These are phyloP conservation scores for Ericerus pela DNA, from an alignment of 1,140 invertebrate genomes.

Conservation along the genomic window DNA sequence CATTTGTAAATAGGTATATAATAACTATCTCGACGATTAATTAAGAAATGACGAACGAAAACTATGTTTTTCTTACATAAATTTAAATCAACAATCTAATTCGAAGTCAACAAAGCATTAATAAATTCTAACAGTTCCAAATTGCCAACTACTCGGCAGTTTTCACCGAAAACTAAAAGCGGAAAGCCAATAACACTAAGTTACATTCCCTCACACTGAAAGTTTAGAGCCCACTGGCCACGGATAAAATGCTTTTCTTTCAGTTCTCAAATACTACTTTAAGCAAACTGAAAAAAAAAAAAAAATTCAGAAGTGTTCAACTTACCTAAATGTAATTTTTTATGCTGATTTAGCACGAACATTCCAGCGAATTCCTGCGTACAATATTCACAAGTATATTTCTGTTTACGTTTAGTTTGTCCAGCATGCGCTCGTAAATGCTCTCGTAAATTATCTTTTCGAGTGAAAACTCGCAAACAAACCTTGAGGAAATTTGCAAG, in stretches of 20 bases:
- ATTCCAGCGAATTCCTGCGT: slow-evolving; percentile 51
- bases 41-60: not conserved
- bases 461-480: slow-evolving; percentile 51
- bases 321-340: slow-evolving; percentile 49
- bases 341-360: slow-evolving; percentile 48
- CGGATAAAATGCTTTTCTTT: too few species aligned
- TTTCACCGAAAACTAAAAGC: too few species aligned
- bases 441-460: slow-evolving; percentile 60
- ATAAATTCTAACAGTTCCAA: too few species aligned
- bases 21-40: not conserved
- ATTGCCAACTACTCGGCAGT: too few species aligned
- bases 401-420: slow-evolving; percentile 44
- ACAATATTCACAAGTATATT: slow-evolving; percentile 47
- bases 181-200: too few species aligned
- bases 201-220: too few species aligned
- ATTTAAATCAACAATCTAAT: too few species aligned
- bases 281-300: slow-evolving; percentile 24
- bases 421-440: slow-evolving; percentile 58
- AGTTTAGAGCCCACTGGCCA: too few species aligned
- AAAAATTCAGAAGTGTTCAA: slow-evolving; percentile 29
- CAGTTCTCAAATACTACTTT: too few species aligned
- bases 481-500: slow-evolving; percentile 35
- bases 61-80: too few species aligned
- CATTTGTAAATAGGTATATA: too few species aligned
- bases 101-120: too few species aligned